Percentiles rank a stretch among this genome's conserved stretches.
phyloP scores from a whole-genome alignment of 2,888 invertebrate species.

The Carcina quercana region DNA sequence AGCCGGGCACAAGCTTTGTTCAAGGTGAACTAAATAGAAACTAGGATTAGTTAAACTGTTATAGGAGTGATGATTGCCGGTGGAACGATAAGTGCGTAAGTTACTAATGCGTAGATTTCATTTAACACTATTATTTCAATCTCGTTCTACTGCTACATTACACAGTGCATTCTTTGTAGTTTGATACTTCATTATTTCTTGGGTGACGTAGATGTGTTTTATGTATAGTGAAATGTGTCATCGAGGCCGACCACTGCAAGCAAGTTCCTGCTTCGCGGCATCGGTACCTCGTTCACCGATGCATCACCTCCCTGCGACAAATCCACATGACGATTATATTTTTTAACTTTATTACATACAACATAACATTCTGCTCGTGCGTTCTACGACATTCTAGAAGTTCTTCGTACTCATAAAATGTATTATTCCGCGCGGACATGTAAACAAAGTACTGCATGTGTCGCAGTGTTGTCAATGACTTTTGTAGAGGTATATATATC shows the following conservation, averaged over 20 bases:
- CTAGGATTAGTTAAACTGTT: constrained; percentile 20
- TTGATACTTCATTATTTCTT: background rate
- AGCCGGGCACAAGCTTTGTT: constrained; percentile 25
- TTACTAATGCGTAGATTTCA: background rate
- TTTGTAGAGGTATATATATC: background rate
- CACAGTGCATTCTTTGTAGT: background rate
- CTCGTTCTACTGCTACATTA: background rate
- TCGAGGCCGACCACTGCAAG: no score
- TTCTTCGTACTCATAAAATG: no score
- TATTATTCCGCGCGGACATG: no score
- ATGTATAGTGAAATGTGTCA: no score
- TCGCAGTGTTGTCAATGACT: no score
- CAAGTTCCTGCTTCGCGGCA: no score
- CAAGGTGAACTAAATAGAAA: constrained; percentile 21
- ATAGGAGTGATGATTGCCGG: background rate
- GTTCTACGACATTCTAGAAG: no score
- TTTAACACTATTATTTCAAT: background rate
- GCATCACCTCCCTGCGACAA: no score
- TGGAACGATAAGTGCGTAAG: background rate
- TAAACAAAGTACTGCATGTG: no score
- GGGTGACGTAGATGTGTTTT: background rate
- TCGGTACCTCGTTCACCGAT: no score
- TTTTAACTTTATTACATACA: no score
- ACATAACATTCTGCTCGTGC: background rate
- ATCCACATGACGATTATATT: no score